Base-by-base conservation (phyloP, 1,140 invertebrate genomes). In the Achroia grisella region DNA sequence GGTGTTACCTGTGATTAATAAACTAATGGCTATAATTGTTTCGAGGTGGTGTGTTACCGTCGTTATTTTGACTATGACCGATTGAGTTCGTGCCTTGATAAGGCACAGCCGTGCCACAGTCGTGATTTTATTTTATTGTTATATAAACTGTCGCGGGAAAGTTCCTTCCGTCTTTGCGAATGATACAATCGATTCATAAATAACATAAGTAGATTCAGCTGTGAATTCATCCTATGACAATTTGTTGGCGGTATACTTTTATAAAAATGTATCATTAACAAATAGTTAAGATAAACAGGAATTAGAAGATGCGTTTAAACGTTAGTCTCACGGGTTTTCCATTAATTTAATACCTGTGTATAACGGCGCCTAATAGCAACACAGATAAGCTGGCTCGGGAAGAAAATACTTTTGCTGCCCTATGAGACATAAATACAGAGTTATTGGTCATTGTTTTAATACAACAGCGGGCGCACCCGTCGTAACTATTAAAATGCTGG, bases 391-490 rank as follows among this genome's bases (percentile, higher is more conserved):
- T 44, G 50, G 30, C 45, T 29, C 35, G 36, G 39, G 28, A 36
- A 49, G 48, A 52, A 47, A 52, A 47, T 68, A 56, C 44, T 64
- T 61, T 56, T 51, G 55, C 58, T 56, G 56, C 41, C 47, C 71
- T 63, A 72, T 76, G 72, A 71, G 68, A 67, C 69, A 68, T 75
- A 77, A 79, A 74, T 68, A 67, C 63, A 67, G 68, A 79, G 61
- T 82, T 82, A 82, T 79, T 72, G 73, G 64, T 63, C 75, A 77
- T 82, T 82, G 75, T 82, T 73, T 79, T 74, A 76, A 72, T 66
- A 72, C 65, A 69, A 70, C 61, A 55, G 48, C 58, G 49, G 62
- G 65, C 55, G 63, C 58, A 62, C 57, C 35, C 54, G 56, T 52
- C 59, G 56, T 66, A 68, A 73, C 71, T 71, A 82, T 79, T 78